Evolutionary conservation across 2,797 vertebrate species (phyloP), one percentile per base, ranked within the genome.

Genomic region (Mus minutoides): DNA sequence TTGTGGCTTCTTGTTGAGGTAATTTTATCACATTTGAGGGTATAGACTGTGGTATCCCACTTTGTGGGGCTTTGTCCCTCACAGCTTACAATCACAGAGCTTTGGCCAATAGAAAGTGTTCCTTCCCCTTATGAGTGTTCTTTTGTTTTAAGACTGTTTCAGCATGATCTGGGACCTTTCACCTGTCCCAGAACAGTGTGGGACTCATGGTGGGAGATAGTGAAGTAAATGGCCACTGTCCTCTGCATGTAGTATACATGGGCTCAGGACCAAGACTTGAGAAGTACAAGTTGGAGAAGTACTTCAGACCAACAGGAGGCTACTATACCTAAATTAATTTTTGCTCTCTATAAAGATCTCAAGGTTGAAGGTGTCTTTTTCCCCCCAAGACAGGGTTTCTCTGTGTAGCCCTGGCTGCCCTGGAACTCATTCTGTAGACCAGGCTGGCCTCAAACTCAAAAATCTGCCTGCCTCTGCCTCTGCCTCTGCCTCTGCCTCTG

Each of bases 11-110:
- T 3, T 37, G 11, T 19, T 79, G 43, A 37, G 31, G 16, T 52
- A 92, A 69, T 43, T 80, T 91, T 80, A 87, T 80, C 78, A 82
- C 24, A 69, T 64, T 49, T 80, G 29, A 89, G 71, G 75, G 90
- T 46, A 71, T 85, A 83, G 67, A 21, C 64, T 56, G 16, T 64
- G 31, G 56, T 89, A 52, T 80, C 34, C 54, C 29, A 78, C 12
- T 40, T 1, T 37, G 54, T 90, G 29, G 67, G 58, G 76, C 24
- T 90, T 37, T 85, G 60, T 80, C 64, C 64, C 43, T 93, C 46
- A 80, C 10, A 60, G 12, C 14, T 92, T 64, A 24, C 16, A 29
- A 40, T 19, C 37, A 37, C 46, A 73, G n/a, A 2, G 2, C 7
- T 56, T 43, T 22, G 31, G 26, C 93, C 31, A 67, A 60, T 86